Evolutionary conservation across 1,140 invertebrate genomes (phyloP).

Genomic region (Neuroterus valhalla): DNA sequence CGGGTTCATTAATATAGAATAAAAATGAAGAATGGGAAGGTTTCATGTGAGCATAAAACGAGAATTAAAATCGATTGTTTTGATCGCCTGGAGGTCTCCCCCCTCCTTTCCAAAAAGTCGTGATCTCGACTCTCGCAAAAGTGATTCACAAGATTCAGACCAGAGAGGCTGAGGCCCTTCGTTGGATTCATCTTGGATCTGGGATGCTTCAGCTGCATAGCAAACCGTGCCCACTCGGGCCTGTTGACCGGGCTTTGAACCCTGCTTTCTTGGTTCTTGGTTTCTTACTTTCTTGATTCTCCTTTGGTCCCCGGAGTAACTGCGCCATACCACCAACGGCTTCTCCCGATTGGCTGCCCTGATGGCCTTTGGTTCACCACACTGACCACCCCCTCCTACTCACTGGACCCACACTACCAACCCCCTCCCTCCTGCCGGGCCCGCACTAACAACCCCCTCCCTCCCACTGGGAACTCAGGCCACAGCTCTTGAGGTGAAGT

Average conservation of each 20-base stretch:
- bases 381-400: background rate
- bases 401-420: too few species aligned
- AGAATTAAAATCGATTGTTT: slow-evolving; percentile 10
- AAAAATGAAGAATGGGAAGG: background rate
- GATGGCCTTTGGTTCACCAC: slow-evolving; percentile 18
- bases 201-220: background rate
- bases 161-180: background rate
- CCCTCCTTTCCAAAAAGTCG: background rate
- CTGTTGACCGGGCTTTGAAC: slow-evolving; percentile 9
- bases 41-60: background rate
- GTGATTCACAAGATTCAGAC: slow-evolving; percentile 11
- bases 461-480: too few species aligned
- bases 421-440: too few species aligned
- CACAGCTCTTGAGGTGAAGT: background rate
- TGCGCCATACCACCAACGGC: background rate
- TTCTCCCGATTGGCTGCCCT: slow-evolving; percentile 17
- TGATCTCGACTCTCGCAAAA: slow-evolving; percentile 1
- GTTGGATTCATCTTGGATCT: background rate
- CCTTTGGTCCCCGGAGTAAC: too few species aligned
- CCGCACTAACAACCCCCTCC: too few species aligned
- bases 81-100: slow-evolving; percentile 1
- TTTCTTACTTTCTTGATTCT: too few species aligned
- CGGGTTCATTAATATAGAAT: too few species aligned
- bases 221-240: background rate
- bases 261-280: background rate